Evolutionary conservation across 1,140 invertebrate species (phyloP), one percentile per base, ranked within the genome.

Genomic region (Drosophila bocki): DNA sequence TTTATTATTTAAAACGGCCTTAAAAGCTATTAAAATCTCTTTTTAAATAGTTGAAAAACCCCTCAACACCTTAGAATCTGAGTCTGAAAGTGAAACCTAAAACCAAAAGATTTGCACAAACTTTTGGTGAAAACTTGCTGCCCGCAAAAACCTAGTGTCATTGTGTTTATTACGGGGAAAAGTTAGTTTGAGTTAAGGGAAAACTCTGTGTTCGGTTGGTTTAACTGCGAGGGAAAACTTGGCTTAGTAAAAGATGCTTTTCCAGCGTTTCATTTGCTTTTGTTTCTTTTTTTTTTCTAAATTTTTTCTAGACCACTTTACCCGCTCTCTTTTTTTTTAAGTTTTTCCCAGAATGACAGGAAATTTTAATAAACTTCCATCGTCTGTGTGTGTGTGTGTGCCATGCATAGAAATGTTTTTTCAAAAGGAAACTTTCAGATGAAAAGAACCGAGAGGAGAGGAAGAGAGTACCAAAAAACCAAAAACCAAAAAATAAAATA

Each of bases 391-490:
- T 22, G 22, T 45, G 32, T 50, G 61, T 64, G 80, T 78, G 58
- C 59, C 60, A 48, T 45, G 82, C 75, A 56, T 76, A 68, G 58
- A 82, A 86, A 80, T 80, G 62, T 60, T 77, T 82, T 65, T 53
- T 68, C 61, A 78, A 70, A 72, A 37, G 48, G 48, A 32, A 42
- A 35, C 33, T 41, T 58, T 70, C 9, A n/a, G 56, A 44, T 47
- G 39, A 45, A 65, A 63, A 33, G 51, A 56, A 15, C 17, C 35
- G 7, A 53, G 71, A 12, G 37, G 22, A 11, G 15, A 22, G 26
- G 17, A 39, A 12, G 6, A 8, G 37, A 29, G 2, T 5, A 29
- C 42, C 6, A 12, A 19, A 51, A 12, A 48, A 26, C 22, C 22
- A 29, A 56, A 26, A 47, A 22, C 44, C 44, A 15, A 50, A 29